Evolutionary conservation across 2,888 invertebrate species (phyloP).

Genomic region (Archips crataeganus): DNA sequence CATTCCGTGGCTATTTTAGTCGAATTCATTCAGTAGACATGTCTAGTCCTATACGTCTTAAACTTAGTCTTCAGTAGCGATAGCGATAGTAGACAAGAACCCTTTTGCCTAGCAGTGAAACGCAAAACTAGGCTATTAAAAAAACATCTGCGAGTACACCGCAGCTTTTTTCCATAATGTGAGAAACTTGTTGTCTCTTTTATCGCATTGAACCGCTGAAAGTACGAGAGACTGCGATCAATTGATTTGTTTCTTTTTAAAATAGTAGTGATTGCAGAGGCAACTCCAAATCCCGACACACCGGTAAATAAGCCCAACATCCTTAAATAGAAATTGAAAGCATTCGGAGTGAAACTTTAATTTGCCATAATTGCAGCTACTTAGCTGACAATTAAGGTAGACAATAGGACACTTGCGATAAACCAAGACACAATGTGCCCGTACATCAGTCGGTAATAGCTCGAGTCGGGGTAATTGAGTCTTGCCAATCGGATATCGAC

Average conservation of each 20-base stretch:
- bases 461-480: conserved; percentile 69
- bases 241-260: background rate
- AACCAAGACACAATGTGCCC: conserved; percentile 58
- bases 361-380: conserved; percentile 18
- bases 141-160: no score
- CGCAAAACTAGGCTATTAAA: no score
- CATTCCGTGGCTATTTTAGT: no score
- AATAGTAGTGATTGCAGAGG: background rate
- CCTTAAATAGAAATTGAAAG: conserved; percentile 7
- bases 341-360: conserved; percentile 16
- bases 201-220: no score
- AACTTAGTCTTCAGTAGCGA: no score
- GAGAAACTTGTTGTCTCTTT: no score
- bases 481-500: conserved; percentile 64
- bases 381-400: conserved; percentile 48
- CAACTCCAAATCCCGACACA: background rate
- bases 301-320: conserved; percentile 14
- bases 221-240: no score
- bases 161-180: no score
- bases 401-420: conserved; percentile 56
- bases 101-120: no score
- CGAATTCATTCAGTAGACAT: no score
- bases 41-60: no score
- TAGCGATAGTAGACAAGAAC: no score
- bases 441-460: conserved; percentile 73